Base-by-base conservation (phyloP, 1,140 invertebrate genomes). In the Drosophila guanche region DNA sequence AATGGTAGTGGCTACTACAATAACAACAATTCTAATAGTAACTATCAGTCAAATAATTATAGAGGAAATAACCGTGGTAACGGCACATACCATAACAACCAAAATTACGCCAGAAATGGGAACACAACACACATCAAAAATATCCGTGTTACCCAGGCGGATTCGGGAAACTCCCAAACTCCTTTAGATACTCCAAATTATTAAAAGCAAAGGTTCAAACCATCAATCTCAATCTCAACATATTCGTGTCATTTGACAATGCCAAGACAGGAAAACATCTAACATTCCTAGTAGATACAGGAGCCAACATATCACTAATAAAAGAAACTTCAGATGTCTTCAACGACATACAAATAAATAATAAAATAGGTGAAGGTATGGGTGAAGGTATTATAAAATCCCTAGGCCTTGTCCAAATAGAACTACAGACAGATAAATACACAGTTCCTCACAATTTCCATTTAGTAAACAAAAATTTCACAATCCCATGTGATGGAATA, bases 401-500 rank as follows among this genome's bases (percentile, higher is more conserved):
- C 37, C 29, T 20, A 20, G 50, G 50, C 6, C 16, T 33, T 14
- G 14, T 6, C 22, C 43, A 16, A 22, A 22, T 46, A 16, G 16
- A 20, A 1, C 16, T 20, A 20, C 16, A 20, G 16, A 20, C 16
- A 20, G 16, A 20, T 20, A 20, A 20, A 20, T 20, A 20, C 16
- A 20, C 5, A 29, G 29, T 33, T 10, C 25, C 25, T 3, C 25
- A 50, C 16, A 50, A 29, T 50, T 50, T 50, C 7, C 25, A 50
- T 14, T n/a, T 48, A 48, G 46, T 48, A 48, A 6, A 22, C 3
- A 1, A 12, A 2, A 51, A 29, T 16, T 51, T 33, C 33, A 2
- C 27, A 29, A 51, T 51, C 33, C 27, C 27, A 33, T 51, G 25
- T 51, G 48, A 51, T 51, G 14, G n/a, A n/a, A n/a, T n/a, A n/a